Evolutionary conservation across 2,888 invertebrate species (phyloP), one percentile per base, ranked within the genome.

Genomic region (Trissonchulus sp.): DNA sequence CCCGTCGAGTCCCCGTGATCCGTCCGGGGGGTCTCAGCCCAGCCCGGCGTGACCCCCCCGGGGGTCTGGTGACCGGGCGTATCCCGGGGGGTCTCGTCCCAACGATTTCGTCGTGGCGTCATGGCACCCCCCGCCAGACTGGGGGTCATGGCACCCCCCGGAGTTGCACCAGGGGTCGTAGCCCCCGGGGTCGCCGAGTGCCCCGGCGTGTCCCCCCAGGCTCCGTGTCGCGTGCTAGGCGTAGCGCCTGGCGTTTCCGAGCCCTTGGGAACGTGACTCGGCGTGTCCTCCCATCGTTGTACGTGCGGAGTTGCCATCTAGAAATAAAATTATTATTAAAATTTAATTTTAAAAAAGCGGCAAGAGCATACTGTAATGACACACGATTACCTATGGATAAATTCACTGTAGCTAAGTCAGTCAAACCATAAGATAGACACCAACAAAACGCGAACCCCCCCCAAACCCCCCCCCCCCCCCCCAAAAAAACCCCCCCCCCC

Each of bases 1-100:
- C 48, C 65, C 1, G 62, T 28, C 2, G 74, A 34, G 18, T 90
- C 90, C 0, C 89, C 89, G 75, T 97, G 90, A 85, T 97, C 96
- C 0, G 96, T 94, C 77, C 94, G 91, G 0, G 99, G 99, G 0
- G 99, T 99, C 87, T 99, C 99, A 28, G 98, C 98, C 99, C 99
- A 99, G 0, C 98, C 98, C 84, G 94, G 83, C 8, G 83, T 83
- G 80, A 81, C 79, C 28, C 78, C 93, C 79, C 90, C 91, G 31
- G 78, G 77, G 2, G 77, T 78, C 75, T 78, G 76, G 80, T 97
- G 94, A 0, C 94, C 96, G 0, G 97, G 96, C 0, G 97, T 97
- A 88, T 96, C 96, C 90, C 79, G 63, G 0, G 99, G 99, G 0
- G 99, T 99, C 86, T 99, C 99, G 86, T 99, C 99, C 99, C 99